A percentile compares a stretch with the other conserved stretches of the same genome.
Conservation (phyloP, 2,113 vertebrate species). For the Pluvianellus socialis region DNA sequence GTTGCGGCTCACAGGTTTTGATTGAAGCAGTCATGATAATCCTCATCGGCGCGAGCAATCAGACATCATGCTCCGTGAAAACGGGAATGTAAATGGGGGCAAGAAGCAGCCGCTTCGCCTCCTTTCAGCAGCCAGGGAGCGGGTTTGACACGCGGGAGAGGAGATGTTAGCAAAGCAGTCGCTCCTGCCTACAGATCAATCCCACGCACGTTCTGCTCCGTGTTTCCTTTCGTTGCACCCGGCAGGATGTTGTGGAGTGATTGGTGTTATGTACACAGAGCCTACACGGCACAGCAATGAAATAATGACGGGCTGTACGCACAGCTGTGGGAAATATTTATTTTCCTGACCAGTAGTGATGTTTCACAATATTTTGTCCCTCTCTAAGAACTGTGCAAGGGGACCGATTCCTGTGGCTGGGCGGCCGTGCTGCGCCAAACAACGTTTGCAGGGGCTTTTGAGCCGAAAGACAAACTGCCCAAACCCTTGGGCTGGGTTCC, state of each 20-base stretch:
- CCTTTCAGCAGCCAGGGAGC: neutral
- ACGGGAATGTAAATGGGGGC: neutral
- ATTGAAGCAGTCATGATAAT: neutral
- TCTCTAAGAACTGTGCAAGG: neutral
- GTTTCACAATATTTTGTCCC: neutral
- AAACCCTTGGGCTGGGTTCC: neutral
- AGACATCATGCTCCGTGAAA: neutral
- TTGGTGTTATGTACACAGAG: neutral
- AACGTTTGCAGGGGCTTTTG: neutral
- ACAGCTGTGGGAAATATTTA: neutral
- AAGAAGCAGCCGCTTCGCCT: neutral
- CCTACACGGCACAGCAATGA: neutral
- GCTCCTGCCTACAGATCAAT: neutral
- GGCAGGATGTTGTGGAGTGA: neutral
- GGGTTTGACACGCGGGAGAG: neutral
- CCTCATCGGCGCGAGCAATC: neutral
- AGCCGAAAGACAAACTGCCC: neutral
- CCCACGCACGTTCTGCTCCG: neutral
- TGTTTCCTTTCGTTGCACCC: fast-evolving
- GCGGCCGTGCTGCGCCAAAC: fast-evolving
- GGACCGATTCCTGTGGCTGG: neutral
- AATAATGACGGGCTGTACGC: neutral
- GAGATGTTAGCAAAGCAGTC: neutral
- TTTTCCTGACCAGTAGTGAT: neutral
- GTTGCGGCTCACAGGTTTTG: neutral